These are phyloP conservation scores for Struthidea cinerea DNA, from an alignment of 2,113 vertebrate species.

Conservation along the genomic window DNA sequence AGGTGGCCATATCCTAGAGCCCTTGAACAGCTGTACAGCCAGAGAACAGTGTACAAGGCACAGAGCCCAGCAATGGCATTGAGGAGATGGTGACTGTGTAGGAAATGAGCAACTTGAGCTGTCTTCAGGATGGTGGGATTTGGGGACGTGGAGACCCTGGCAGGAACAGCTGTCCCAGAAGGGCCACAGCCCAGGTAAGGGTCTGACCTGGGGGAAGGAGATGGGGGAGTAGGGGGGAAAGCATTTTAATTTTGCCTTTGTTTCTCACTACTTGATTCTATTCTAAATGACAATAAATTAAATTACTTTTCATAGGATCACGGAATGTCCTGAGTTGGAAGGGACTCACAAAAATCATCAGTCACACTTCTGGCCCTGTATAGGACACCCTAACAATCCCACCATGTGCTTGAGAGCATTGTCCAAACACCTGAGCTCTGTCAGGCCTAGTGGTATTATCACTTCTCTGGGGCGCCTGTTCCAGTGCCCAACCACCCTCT, in stretches of 20 bases:
- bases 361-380: too few species aligned
- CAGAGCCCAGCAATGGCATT: neutral
- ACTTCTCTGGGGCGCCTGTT: neutral
- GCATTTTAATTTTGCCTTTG: neutral
- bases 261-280: neutral
- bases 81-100: fast-evolving
- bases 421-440: neutral
- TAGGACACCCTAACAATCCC: neutral
- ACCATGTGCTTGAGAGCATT: neutral
- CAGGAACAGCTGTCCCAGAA: neutral
- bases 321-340: neutral
- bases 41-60: too few species aligned
- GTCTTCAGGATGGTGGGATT: neutral
- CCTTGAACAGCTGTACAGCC: neutral
- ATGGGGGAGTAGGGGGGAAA: neutral
- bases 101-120: neutral
- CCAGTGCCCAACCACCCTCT: neutral
- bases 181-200: neutral
- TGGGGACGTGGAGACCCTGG: fast-evolving
- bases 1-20: neutral
- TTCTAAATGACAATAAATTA: neutral
- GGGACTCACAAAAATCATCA: neutral
- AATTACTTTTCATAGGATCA: neutral
- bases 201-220: neutral
- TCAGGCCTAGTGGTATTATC: neutral